phyloP scores from a whole-genome alignment of 2,888 invertebrate species.

The Digitonthophagus gazella region DNA sequence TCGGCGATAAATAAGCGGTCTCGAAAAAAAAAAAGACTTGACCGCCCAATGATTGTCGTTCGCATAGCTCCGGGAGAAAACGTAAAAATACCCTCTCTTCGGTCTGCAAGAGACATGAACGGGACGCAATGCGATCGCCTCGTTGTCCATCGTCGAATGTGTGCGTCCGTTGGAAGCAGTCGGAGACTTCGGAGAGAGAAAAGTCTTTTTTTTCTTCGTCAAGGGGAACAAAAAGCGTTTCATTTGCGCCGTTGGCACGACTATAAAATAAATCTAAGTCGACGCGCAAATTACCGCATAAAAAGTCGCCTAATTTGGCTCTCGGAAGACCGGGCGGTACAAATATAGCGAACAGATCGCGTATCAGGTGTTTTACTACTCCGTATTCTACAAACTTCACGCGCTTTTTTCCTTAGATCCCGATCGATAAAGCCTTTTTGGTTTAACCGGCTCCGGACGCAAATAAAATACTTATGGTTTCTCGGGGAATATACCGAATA shows the following conservation, averaged over 20 bases:
- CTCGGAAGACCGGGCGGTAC: constrained; percentile 24
- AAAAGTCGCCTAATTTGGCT: constrained; percentile 26
- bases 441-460: constrained; percentile 22
- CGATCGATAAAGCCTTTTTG: constrained; percentile 26
- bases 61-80: constrained; percentile 12
- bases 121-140: background rate
- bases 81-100: constrained; percentile 11
- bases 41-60: constrained; percentile 7
- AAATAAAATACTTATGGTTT: constrained; percentile 27
- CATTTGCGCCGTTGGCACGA: constrained; percentile 22
- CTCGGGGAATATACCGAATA: constrained; percentile 21
- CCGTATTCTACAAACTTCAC: constrained; percentile 29
- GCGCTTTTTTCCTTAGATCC: constrained; percentile 23
- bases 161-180: background rate
- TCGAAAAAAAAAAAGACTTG: constrained; percentile 10
- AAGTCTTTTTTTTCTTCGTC: constrained; percentile 10
- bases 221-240: constrained; percentile 22
- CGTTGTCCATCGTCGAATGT: constrained; percentile 3
- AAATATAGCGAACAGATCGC: constrained; percentile 26
- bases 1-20: constrained; percentile 12
- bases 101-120: background rate
- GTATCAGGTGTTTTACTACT: constrained; percentile 27
- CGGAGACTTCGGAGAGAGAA: too few species aligned
- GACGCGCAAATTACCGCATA: constrained; percentile 29
- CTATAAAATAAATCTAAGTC: constrained; percentile 26